Evolutionary conservation across 23 tunicate genomes (phyloP).

Genomic region (Clavelina lepadiformis): DNA sequence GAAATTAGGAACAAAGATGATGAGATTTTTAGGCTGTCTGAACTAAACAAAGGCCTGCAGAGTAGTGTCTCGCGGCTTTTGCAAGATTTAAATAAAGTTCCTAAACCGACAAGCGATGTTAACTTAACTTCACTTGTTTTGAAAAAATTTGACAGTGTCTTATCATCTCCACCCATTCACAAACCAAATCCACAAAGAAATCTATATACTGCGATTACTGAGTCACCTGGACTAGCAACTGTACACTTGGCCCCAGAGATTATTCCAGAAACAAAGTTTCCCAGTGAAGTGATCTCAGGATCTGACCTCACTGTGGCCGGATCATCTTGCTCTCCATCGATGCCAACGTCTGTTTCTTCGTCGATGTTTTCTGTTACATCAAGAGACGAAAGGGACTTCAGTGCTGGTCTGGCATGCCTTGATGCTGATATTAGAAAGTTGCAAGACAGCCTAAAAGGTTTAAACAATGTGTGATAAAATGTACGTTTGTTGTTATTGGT

Average conservation of each 20-base stretch:
- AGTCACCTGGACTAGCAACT: neutral
- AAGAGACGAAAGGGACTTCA: constrained; percentile 59
- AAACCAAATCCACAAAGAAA: neutral
- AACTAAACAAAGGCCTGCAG: constrained; percentile 80
- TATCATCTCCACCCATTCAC: constrained; percentile 8
- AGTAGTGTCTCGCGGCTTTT: constrained; percentile 63
- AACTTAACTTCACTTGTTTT: constrained; percentile 6
- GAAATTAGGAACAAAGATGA: constrained; percentile 43
- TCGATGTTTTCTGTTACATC: constrained; percentile 55
- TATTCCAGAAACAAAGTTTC: neutral
- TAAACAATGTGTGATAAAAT: too few relatives aligned
- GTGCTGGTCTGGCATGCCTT: constrained; percentile 61
- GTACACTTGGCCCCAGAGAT: neutral
- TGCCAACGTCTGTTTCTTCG: constrained; percentile 36
- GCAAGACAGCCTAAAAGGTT: constrained; percentile 34
- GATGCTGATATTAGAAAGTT: constrained; percentile 73
- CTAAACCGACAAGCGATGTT: neutral
- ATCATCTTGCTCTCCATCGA: neutral
- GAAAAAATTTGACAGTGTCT: constrained; percentile 14
- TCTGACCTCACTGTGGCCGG: constrained; percentile 3
- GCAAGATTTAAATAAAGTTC: constrained; percentile 42
- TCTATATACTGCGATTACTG: neutral
- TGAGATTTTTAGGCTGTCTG: constrained; percentile 55
- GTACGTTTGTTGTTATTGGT: too few relatives aligned
- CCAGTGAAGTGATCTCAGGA: neutral